Percentiles rank a stretch among this genome's conserved stretches.
These are phyloP conservation scores for Lacerta bilineata DNA, from an alignment of 2,797 vertebrate genomes.

Conservation along the genomic window DNA sequence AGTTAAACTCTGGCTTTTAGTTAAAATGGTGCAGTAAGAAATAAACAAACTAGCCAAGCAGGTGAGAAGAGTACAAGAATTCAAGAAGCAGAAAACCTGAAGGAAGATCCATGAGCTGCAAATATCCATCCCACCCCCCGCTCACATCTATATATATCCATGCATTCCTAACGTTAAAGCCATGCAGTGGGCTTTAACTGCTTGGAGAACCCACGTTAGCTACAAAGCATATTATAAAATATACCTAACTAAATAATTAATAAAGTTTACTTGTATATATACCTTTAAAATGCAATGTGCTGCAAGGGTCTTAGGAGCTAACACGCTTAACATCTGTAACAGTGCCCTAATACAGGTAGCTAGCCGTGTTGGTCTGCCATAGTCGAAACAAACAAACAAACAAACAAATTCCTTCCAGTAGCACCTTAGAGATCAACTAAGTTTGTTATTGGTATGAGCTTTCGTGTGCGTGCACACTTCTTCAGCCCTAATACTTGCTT, in stretches of 20 bases:
- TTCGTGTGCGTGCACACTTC: no score
- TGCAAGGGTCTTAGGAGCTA: neutral
- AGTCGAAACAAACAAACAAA: no score
- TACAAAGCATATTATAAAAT: neutral
- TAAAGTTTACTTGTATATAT: neutral
- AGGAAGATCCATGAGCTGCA: neutral
- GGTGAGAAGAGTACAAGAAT: no score
- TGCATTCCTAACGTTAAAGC: no score
- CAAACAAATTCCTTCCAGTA: no score
- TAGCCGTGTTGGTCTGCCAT: no score
- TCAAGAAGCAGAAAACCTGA: neutral
- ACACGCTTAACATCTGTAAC: neutral
- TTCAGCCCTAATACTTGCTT: neutral
- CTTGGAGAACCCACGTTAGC: neutral
- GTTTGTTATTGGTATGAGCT: no score
- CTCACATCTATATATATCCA: no score
- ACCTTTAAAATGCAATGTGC: neutral
- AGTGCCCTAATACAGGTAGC: neutral
- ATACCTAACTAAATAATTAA: neutral
- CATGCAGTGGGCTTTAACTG: neutral
- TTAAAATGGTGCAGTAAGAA: no score
- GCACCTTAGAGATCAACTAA: no score
- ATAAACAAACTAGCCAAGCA: no score
- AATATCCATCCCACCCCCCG: neutral
- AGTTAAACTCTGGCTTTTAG: no score